Percentiles rank a stretch among this genome's conserved stretches.
phyloP scores from a whole-genome alignment of 2,113 vertebrate species.

The Tonatia bakeri region DNA sequence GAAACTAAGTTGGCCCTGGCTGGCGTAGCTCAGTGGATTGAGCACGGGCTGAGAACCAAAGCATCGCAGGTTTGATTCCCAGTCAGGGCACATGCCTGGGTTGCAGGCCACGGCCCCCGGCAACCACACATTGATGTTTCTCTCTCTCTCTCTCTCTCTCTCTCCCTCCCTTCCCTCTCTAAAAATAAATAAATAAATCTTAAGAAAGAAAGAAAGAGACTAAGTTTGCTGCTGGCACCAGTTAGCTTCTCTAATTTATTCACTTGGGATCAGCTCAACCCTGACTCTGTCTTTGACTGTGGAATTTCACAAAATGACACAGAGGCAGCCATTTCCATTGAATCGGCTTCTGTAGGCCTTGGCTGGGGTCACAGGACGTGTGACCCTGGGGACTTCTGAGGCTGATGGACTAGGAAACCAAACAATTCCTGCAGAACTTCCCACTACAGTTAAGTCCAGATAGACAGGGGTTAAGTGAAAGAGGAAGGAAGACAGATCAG shows the following conservation, averaged over 20 bases:
- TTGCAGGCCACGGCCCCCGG: too few species aligned
- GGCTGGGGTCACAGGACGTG: too few species aligned
- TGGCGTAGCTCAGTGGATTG: too few species aligned
- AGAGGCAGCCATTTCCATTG: not conserved
- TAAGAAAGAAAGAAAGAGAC: too few species aligned
- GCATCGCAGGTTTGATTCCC: too few species aligned
- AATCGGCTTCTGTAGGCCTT: not conserved
- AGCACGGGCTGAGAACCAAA: too few species aligned
- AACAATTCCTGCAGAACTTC: not conserved
- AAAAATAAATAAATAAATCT: too few species aligned
- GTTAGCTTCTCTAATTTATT: not conserved
- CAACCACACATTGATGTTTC: too few species aligned
- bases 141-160: too few species aligned
- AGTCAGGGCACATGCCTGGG: too few species aligned
- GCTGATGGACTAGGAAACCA: not conserved
- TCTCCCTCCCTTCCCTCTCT: too few species aligned
- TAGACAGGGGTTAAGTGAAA: not conserved
- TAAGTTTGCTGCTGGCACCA: not conserved
- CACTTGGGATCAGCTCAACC: not conserved
- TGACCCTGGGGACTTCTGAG: not conserved
- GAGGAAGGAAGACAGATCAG: not conserved
- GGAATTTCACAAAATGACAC: not conserved
- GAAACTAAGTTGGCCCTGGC: slow-evolving; percentile 6
- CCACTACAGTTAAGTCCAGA: not conserved
- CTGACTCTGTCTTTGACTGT: not conserved